Percentiles rank a stretch among this genome's conserved stretches.
Conservation (phyloP, 2,888 invertebrate species). For the Euproctis similis region DNA sequence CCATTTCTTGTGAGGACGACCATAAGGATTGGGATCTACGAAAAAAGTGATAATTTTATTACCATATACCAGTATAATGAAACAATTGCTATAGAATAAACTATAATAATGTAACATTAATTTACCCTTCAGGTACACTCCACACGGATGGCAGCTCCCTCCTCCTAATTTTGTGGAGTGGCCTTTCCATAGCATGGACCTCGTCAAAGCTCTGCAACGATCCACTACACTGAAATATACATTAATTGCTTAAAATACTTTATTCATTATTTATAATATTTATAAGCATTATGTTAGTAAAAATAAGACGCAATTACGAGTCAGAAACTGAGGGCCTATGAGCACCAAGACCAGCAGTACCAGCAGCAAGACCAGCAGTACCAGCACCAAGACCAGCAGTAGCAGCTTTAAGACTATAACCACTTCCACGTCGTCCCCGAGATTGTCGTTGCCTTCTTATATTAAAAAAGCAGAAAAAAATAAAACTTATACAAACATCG, state of each 20-base stretch:
- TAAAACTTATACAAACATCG: conserved; percentile 1
- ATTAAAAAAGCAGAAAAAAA: conserved; percentile 5
- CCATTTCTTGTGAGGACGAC: background rate
- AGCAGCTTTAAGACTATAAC: too few relatives aligned
- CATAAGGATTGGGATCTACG: background rate
- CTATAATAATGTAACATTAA: background rate
- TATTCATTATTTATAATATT: background rate
- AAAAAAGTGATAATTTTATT: background rate
- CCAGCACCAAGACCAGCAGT: too few relatives aligned
- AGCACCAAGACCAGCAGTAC: background rate
- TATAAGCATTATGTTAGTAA: background rate
- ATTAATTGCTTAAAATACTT: background rate
- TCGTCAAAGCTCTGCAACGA: background rate
- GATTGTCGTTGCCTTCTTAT: conserved; percentile 5
- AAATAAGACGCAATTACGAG: background rate
- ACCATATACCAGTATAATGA: background rate
- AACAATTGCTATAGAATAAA: too few relatives aligned
- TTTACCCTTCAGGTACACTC: background rate
- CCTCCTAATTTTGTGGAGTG: background rate
- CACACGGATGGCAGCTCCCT: background rate
- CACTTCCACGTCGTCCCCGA: conserved; percentile 6
- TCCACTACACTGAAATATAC: background rate
- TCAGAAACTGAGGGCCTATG: conserved; percentile 2
- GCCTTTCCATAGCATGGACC: background rate
- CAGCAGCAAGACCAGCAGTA: too few relatives aligned